Conservation (phyloP, 2,888 invertebrate species). For the Limnephilus rhombicus region DNA sequence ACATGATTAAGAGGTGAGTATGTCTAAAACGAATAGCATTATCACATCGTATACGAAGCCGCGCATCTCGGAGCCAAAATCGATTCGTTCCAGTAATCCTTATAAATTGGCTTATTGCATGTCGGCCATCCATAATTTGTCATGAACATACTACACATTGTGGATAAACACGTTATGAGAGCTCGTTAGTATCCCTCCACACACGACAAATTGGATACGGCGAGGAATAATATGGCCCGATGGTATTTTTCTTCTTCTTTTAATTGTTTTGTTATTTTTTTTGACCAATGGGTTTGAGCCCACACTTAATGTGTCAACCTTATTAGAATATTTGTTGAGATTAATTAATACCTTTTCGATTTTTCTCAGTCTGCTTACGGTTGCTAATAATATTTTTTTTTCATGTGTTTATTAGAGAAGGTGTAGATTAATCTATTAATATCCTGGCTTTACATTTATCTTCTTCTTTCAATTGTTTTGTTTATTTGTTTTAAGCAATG, state of each 20-base stretch:
- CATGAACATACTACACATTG: constrained; percentile 39
- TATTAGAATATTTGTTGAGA: not conserved
- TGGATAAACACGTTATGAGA: constrained; percentile 50
- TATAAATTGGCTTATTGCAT: constrained; percentile 64
- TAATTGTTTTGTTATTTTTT: not conserved
- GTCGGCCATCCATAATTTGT: constrained; percentile 61
- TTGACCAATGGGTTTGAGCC: not conserved
- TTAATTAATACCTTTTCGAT: not conserved
- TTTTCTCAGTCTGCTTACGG: not conserved
- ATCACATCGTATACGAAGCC: constrained; percentile 15
- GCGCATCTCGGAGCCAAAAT: constrained; percentile 53
- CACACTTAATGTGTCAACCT: not conserved
- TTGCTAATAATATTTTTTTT: not conserved
- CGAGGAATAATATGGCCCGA: not conserved
- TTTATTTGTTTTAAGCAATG: no score
- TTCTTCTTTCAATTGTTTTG: no score
- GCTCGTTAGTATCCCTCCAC: constrained; percentile 51
- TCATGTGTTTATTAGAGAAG: not conserved
- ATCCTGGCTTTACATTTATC: no score
- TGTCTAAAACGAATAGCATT: constrained; percentile 43
- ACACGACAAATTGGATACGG: constrained; percentile 28
- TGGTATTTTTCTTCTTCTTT: constrained; percentile 7
- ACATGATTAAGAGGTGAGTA: constrained; percentile 28
- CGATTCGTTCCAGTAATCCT: constrained; percentile 62
- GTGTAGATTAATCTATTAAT: not conserved